A percentile compares a stretch with the other conserved stretches of the same genome.
Evolutionary conservation across 1,140 invertebrate species (phyloP).

Genomic region (Battus philenor): DNA sequence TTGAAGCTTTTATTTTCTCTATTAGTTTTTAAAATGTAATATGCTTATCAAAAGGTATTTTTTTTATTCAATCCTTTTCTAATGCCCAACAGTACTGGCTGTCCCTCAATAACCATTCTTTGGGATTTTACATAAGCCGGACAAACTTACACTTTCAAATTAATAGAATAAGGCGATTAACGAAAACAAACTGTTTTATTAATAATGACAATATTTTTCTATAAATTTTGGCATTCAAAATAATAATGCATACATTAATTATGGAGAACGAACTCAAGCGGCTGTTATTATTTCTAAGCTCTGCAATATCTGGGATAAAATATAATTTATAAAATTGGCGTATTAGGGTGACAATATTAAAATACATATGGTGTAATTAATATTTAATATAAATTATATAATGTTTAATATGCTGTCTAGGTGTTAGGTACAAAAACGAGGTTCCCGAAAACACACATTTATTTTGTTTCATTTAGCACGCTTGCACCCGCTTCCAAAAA

Average conservation of each 20-base stretch:
- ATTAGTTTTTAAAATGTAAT: slow-evolving; percentile 1
- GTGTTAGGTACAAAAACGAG: slow-evolving; percentile 35
- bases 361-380: slow-evolving; percentile 26
- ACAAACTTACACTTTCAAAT: slow-evolving; percentile 21
- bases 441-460: too few species aligned
- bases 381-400: slow-evolving; percentile 33
- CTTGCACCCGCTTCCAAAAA: too few species aligned
- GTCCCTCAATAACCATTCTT: too few species aligned
- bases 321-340: slow-evolving; percentile 43
- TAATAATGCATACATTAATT: slow-evolving; percentile 35
- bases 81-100: too few species aligned
- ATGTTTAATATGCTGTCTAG: slow-evolving; percentile 45
- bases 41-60: too few species aligned
- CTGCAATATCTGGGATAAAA: slow-evolving; percentile 68
- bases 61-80: too few species aligned
- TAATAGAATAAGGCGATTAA: slow-evolving; percentile 29
- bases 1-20: background rate
- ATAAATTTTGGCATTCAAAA: slow-evolving; percentile 54
- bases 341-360: slow-evolving; percentile 69
- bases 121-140: slow-evolving; percentile 11
- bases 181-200: slow-evolving; percentile 41
- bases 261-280: slow-evolving; percentile 37
- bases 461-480: too few species aligned
- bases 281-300: slow-evolving; percentile 53
- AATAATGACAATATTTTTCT: slow-evolving; percentile 63